Evolutionary conservation across 2,113 vertebrate species (phyloP).

Genomic region (Petroica traversi): DNA sequence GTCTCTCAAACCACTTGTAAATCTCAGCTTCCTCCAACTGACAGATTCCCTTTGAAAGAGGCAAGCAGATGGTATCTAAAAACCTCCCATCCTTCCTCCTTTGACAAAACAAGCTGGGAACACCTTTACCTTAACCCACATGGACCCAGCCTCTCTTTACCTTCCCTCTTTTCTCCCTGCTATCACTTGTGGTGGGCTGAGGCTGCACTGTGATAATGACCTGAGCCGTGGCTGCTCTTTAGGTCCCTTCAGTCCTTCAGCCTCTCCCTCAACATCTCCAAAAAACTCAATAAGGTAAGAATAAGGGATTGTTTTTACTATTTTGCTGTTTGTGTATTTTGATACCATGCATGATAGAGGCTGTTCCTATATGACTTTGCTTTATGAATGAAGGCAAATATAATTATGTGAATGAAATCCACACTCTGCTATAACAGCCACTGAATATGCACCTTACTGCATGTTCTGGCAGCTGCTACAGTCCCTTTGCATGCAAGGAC

Average conservation of each 20-base stretch:
- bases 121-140: not conserved
- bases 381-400: not conserved
- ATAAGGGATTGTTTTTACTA: not conserved
- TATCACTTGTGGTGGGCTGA: not conserved
- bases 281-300: not conserved
- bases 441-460: not conserved
- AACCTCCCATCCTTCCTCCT: not conserved
- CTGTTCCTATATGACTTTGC: accelerated
- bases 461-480: not conserved
- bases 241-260: not conserved
- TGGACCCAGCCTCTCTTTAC: not conserved
- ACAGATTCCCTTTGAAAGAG: not conserved
- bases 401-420: not conserved
- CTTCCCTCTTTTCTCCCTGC: not conserved
- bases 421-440: not conserved
- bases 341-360: not conserved
- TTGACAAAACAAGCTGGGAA: not conserved
- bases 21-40: not conserved
- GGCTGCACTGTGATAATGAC: not conserved
- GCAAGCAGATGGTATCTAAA: not conserved
- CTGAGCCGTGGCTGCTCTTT: not conserved
- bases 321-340: not conserved
- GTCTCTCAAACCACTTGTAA: not conserved
- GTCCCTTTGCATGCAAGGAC: not conserved
- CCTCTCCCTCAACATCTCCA: not conserved